Conservation (phyloP, 2,888 invertebrate species). For the Orthosia incerta region DNA sequence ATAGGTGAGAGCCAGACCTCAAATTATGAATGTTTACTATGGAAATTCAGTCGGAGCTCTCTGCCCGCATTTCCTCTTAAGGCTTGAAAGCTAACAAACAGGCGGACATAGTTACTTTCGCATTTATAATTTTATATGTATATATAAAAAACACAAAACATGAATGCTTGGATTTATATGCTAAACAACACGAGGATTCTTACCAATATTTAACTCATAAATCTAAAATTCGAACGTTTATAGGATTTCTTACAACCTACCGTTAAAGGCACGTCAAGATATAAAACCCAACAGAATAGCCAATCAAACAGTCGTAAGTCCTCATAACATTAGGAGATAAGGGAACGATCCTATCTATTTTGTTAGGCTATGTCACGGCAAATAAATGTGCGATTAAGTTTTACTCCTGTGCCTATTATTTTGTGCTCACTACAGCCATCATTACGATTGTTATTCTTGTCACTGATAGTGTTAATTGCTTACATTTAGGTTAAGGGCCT, state of each 20-base stretch:
- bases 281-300: slow-evolving; percentile 43
- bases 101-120: too few species aligned
- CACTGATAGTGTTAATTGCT: slow-evolving; percentile 32
- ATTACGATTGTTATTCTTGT: slow-evolving; percentile 49
- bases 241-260: background rate
- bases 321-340: slow-evolving; percentile 56
- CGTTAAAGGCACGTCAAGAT: slow-evolving; percentile 22
- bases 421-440: slow-evolving; percentile 22
- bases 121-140: too few species aligned
- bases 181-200: too few species aligned
- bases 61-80: too few species aligned
- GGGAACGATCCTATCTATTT: slow-evolving; percentile 43
- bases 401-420: slow-evolving; percentile 26
- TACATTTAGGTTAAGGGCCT: slow-evolving; percentile 40
- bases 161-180: too few species aligned
- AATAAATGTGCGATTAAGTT: slow-evolving; percentile 54
- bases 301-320: slow-evolving; percentile 37
- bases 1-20: too few species aligned
- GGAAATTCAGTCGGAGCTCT: too few species aligned
- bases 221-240: background rate
- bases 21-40: too few species aligned
- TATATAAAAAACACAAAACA: too few species aligned
- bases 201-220: too few species aligned
- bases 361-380: slow-evolving; percentile 37
- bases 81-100: too few species aligned